These are phyloP conservation scores for Aythya baeri DNA, from an alignment of 2,113 vertebrate species.

Conservation along the genomic window DNA sequence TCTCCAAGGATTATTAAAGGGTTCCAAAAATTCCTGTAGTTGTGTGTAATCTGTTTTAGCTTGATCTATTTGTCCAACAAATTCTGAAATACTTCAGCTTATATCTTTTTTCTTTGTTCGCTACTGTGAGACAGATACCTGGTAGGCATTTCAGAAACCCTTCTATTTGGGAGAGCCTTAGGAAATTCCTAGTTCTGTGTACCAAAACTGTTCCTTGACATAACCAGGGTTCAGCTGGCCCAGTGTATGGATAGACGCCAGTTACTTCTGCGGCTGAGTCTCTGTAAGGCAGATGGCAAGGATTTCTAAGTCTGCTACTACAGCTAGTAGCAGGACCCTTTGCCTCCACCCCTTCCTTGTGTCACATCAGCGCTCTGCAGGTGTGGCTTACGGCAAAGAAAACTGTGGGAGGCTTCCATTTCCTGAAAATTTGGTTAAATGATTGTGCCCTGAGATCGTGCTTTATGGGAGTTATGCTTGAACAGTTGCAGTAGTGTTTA, in stretches of 20 bases:
- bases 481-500: background rate
- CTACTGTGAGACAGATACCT: background rate
- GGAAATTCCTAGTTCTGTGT: background rate
- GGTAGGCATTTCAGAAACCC: background rate
- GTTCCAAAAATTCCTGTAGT: background rate
- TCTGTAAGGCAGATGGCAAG: background rate
- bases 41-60: background rate
- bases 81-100: background rate
- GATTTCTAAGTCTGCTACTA: background rate
- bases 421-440: conserved; percentile 30
- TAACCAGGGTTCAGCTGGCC: background rate
- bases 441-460: background rate
- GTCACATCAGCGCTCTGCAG: background rate
- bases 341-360: background rate
- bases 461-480: background rate
- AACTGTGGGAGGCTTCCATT: conserved; percentile 30
- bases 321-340: background rate
- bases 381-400: background rate
- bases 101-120: background rate
- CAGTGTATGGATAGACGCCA: conserved; percentile 30
- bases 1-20: background rate
- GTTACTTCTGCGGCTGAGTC: background rate
- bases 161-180: background rate
- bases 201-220: background rate
- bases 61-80: background rate